A percentile compares a stretch with the other conserved stretches of the same genome.
Evolutionary conservation across 2,888 invertebrate species (phyloP).

Genomic region (Acanthosepion pharaonis): DNA sequence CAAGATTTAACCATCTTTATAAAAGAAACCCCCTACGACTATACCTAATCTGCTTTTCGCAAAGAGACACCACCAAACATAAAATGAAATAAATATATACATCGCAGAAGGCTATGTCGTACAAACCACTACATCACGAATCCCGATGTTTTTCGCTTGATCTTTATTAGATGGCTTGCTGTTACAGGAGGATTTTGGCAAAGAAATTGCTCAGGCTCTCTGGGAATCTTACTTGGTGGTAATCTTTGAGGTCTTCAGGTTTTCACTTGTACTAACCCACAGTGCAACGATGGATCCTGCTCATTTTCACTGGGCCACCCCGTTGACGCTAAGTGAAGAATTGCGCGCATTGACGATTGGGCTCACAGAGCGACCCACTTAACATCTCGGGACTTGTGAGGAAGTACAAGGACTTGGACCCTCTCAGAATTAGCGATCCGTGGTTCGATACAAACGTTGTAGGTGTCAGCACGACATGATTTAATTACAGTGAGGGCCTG

Average conservation of each 20-base stretch:
- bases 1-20: not conserved
- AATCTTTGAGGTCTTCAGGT: not conserved
- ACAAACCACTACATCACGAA: not conserved
- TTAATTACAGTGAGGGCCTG: not conserved
- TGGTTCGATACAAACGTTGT: not conserved
- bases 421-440: not conserved
- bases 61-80: not conserved
- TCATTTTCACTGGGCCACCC: not conserved
- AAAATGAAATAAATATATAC: not conserved
- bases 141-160: not conserved
- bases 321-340: not conserved
- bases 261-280: conserved; percentile 4
- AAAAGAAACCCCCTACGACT: not conserved
- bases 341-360: not conserved
- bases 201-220: not conserved
- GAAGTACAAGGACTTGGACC: not conserved
- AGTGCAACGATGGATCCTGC: not conserved
- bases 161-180: not conserved
- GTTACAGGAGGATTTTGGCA: not conserved
- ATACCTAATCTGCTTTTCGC: not conserved
- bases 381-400: not conserved
- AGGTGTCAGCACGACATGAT: not conserved
- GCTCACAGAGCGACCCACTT: not conserved
- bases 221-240: not conserved
- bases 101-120: not conserved